Evolutionary conservation across 2,888 invertebrate genomes (phyloP).

Genomic region (Nebria brevicollis): DNA sequence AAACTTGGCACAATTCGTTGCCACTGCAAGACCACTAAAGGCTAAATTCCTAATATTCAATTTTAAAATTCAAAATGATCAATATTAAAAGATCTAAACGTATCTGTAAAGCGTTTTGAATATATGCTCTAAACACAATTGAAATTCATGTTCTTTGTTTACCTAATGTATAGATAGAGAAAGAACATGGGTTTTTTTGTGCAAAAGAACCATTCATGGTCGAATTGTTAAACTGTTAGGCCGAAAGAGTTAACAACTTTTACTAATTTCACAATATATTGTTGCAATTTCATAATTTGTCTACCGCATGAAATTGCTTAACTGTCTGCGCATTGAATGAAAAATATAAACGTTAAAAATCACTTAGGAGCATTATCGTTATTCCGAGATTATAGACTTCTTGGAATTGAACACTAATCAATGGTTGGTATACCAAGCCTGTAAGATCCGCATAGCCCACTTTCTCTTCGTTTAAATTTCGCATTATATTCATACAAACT

Average conservation of each 20-base stretch:
- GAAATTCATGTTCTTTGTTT: no score
- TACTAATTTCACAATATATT: not conserved
- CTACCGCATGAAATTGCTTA: not conserved
- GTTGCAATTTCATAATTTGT: not conserved
- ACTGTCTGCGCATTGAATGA: not conserved
- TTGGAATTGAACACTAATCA: not conserved
- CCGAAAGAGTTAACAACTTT: not conserved
- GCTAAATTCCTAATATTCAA: no score
- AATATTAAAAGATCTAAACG: no score
- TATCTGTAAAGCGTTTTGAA: no score
- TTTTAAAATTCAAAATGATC: no score
- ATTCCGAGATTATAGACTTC: not conserved
- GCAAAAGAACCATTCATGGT: no score
- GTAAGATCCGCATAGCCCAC: slow-evolving; percentile 35
- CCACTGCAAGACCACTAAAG: no score
- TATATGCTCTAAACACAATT: no score
- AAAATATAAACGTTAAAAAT: not conserved
- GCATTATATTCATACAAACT: not conserved
- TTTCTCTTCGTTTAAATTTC: slow-evolving; percentile 20
- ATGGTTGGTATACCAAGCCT: not conserved
- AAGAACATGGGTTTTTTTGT: no score
- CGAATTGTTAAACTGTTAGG: not conserved
- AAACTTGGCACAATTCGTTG: no score
- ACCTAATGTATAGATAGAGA: no score
- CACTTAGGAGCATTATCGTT: not conserved